Conservation (phyloP, 1,140 invertebrate genomes). For the Hyposmocoma kahamanoa region DNA sequence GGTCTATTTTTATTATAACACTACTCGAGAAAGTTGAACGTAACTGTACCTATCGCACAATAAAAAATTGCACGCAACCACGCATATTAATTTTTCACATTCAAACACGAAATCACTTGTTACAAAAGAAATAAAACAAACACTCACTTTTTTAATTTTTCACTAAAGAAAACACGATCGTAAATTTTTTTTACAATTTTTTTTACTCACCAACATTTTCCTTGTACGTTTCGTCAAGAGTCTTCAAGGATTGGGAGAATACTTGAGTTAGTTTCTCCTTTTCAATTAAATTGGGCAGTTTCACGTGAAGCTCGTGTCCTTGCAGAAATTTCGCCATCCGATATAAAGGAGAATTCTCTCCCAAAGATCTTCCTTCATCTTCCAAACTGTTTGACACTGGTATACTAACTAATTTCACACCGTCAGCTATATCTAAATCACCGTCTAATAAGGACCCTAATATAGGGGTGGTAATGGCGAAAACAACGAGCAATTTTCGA, state of each 20-base stretch:
- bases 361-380: constrained; percentile 64
- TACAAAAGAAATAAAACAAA: too few species aligned
- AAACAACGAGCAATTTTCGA: constrained; percentile 28
- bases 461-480: constrained; percentile 20
- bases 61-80: too few species aligned
- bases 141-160: too few species aligned
- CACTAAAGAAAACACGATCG: too few species aligned
- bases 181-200: too few species aligned
- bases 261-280: constrained; percentile 62
- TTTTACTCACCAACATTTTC: constrained; percentile 52
- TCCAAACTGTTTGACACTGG: constrained; percentile 60
- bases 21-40: too few species aligned
- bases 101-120: too few species aligned
- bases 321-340: constrained; percentile 78
- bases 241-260: constrained; percentile 54
- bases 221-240: constrained; percentile 58
- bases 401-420: constrained; percentile 76
- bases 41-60: too few species aligned
- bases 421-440: constrained; percentile 75
- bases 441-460: constrained; percentile 53
- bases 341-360: constrained; percentile 71
- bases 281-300: constrained; percentile 77
- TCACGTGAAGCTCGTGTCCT: constrained; percentile 81
- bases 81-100: too few species aligned
- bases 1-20: too few species aligned